Percentiles rank a stretch among this genome's conserved stretches.
These are phyloP conservation scores for Hydriomena furcata DNA, from an alignment of 2,888 invertebrate species.

Conservation along the genomic window DNA sequence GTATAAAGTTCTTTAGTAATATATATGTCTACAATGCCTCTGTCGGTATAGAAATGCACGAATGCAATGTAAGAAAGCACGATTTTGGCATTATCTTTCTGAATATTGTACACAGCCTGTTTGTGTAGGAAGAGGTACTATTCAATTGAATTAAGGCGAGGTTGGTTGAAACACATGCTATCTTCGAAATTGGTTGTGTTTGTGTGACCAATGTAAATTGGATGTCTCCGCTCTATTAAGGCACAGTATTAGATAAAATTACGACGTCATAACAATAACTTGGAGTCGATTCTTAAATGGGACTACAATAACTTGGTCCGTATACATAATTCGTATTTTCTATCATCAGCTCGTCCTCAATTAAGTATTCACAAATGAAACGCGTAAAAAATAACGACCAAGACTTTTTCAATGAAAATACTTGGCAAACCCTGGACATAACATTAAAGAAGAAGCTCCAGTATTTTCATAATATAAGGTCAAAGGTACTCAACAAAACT, in stretches of 20 bases:
- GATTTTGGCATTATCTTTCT: background rate
- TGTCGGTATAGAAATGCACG: background rate
- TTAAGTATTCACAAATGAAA: too few species aligned
- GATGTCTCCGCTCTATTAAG: too few species aligned
- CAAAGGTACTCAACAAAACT: slow-evolving; percentile 4
- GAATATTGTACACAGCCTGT: background rate
- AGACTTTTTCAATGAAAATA: background rate
- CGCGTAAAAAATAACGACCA: background rate
- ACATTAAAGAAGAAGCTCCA: background rate
- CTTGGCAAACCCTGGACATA: background rate
- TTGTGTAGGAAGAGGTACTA: background rate
- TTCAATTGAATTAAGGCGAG: background rate
- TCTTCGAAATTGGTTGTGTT: background rate
- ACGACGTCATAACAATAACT: too few species aligned
- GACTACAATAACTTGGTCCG: too few species aligned
- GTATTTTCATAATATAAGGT: slow-evolving; percentile 2
- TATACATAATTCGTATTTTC: too few species aligned
- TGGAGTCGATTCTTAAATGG: too few species aligned
- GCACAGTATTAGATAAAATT: too few species aligned
- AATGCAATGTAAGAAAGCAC: too few species aligned
- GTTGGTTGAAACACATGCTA: background rate
- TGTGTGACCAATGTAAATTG: background rate
- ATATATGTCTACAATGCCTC: background rate
- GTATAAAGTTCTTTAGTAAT: background rate
- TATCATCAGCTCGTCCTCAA: too few species aligned